Base-by-base conservation (phyloP, 2,888 invertebrate species). In the Hedya salicella region DNA sequence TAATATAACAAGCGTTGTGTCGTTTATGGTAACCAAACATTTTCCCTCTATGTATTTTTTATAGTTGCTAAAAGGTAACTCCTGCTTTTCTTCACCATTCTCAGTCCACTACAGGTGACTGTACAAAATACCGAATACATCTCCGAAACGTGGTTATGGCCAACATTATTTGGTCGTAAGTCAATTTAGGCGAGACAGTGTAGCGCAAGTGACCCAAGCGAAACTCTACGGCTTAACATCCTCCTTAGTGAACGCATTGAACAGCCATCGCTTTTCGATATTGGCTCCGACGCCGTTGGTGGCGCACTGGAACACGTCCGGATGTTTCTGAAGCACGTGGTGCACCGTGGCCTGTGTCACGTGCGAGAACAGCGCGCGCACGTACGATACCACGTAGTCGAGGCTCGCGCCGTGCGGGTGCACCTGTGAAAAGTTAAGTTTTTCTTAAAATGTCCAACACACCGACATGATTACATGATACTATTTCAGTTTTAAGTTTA, bases 371-470 rank as follows among this genome's bases (percentile, higher is more conserved):
- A 97, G 91, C 79, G 96, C 96, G 77, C 96, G 96, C 19, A 98
- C 94, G 87, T 98, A 98, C 8, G 97, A 97, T 93, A 97, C 97
- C 70, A 98, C 95, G 86, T 97, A 97, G 83, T 97, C 97, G 1
- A 97, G 93, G 67, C 96, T 96, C 1, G 98, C 98, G 52, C 98
- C 98, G 79, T 96, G 96, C 0, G 98, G 98, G 88, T 98, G 98
- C 42, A 98, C 96, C 88, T 97, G 90, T 0, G 30, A 36, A 42
- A 14, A 40, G 9, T 16, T 48, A 21, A 25, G 6, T 6, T 5
- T 25, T n/a, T n/a, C n/a, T n/a, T n/a, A n/a, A n/a, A n/a, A n/a
- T n/a, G n/a, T n/a, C n/a, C n/a, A n/a, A n/a, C n/a, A n/a, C n/a
- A n/a, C n/a, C n/a, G n/a, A n/a, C n/a, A n/a, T n/a, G n/a, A n/a